Evolutionary conservation across 1,140 invertebrate genomes (phyloP).

Genomic region (Phortica variegata): DNA sequence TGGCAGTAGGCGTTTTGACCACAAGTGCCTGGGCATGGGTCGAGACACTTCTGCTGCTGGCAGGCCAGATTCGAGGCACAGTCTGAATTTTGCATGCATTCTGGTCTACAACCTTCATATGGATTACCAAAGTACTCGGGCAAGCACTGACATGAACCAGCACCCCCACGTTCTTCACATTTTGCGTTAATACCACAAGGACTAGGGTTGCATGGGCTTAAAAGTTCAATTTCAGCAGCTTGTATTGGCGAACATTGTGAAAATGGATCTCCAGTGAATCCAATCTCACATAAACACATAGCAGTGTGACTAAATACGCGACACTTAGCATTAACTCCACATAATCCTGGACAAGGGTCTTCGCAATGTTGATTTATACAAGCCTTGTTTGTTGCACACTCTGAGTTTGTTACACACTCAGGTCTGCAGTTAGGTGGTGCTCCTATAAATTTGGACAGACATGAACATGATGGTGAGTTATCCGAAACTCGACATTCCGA

Average conservation of each 20-base stretch:
- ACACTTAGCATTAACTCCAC: constrained; percentile 42
- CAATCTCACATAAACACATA: constrained; percentile 59
- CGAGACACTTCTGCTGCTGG: constrained; percentile 73
- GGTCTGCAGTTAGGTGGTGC: constrained; percentile 77
- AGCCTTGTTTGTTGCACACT: constrained; percentile 80
- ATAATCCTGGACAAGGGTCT: constrained; percentile 49
- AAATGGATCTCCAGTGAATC: constrained; percentile 60
- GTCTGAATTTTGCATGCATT: constrained; percentile 75
- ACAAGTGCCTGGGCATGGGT: constrained; percentile 77
- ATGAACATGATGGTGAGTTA: constrained; percentile 70
- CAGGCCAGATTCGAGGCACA: constrained; percentile 71
- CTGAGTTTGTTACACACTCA: constrained; percentile 75
- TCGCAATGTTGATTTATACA: constrained; percentile 64
- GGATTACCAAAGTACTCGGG: constrained; percentile 72
- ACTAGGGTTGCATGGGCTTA: constrained; percentile 59
- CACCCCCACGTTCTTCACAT: constrained; percentile 68
- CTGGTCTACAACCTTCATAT: constrained; percentile 72
- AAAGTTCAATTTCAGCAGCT: constrained; percentile 42
- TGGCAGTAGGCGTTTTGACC: constrained; percentile 69
- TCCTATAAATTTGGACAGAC: constrained; percentile 71
- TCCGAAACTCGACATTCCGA: constrained; percentile 65
- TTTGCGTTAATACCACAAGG: constrained; percentile 74
- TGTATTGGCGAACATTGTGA: constrained; percentile 66
- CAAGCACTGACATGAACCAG: constrained; percentile 72
- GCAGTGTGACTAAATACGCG: constrained; percentile 56